Conservation (phyloP, 1,140 invertebrate genomes). For the Thalassaphorura encarpata region DNA sequence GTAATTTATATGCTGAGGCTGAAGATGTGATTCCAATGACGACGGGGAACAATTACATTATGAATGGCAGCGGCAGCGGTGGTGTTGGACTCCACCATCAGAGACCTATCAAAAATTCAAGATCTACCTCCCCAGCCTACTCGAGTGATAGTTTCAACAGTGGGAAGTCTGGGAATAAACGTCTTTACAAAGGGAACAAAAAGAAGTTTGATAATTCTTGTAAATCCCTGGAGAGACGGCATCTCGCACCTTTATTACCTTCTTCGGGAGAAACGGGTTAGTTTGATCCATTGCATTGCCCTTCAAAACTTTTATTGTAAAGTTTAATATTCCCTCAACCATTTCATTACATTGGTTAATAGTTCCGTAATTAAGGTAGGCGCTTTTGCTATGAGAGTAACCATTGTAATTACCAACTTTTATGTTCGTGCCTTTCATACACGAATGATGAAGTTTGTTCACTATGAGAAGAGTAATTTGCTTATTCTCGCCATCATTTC, state of each 20-base stretch:
- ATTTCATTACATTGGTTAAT: too few relatives aligned
- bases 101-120: conserved; percentile 26
- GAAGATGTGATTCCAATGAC: conserved; percentile 29
- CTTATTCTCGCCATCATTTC: too few relatives aligned
- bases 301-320: too few relatives aligned
- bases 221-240: conserved; percentile 30
- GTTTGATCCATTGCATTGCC: conserved; percentile 1
- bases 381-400: too few relatives aligned
- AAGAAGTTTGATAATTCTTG: conserved; percentile 32
- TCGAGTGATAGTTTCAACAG: conserved; percentile 34
- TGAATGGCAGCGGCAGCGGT: conserved; percentile 12
- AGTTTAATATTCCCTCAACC: too few relatives aligned
- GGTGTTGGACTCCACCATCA: conserved; percentile 3
- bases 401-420: too few relatives aligned
- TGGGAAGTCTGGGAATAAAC: conserved; percentile 32
- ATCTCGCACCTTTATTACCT: conserved; percentile 31
- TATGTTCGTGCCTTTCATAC: too few relatives aligned
- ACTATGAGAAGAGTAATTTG: too few relatives aligned
- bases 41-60: conserved; percentile 19
- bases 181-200: conserved; percentile 27
- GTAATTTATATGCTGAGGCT: conserved; percentile 32
- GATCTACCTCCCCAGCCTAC: conserved; percentile 31
- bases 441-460: too few relatives aligned
- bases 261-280: conserved; percentile 28
- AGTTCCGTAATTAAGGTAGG: too few relatives aligned